These are phyloP conservation scores for Champsocephalus esox DNA, from an alignment of 2,797 vertebrate genomes.

Conservation along the genomic window DNA sequence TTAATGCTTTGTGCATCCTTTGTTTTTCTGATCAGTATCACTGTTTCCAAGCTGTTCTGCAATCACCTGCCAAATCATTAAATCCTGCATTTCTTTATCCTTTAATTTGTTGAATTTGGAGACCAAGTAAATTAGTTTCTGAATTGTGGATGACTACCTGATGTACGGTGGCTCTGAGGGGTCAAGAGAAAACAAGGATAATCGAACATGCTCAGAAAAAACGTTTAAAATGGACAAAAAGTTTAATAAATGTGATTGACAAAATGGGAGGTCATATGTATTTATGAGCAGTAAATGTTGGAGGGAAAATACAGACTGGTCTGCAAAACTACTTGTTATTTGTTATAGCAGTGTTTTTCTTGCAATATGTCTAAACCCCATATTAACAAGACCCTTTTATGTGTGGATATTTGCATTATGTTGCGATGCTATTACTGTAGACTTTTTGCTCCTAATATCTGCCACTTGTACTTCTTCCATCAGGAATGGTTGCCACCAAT, in stretches of 20 bases:
- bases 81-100: background rate
- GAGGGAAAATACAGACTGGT: no score
- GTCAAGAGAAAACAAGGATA: background rate
- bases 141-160: background rate
- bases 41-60: background rate
- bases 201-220: background rate
- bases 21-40: background rate
- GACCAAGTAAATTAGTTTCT: background rate
- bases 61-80: background rate
- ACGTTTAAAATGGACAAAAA: background rate
- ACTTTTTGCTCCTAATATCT: background rate
- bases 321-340: background rate
- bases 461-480: constrained; percentile 12
- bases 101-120: background rate
- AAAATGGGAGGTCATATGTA: background rate
- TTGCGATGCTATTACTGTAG: background rate
- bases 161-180: background rate
- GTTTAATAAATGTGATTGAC: background rate
- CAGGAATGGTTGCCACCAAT: constrained; percentile 88
- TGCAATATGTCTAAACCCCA: background rate
- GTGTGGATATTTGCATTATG: background rate
- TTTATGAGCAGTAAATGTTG: no score
- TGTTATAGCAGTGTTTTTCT: background rate
- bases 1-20: background rate
- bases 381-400: background rate